Evolutionary conservation across 2,797 vertebrate species (phyloP).

Genomic region (Chromobotia macracanthus): DNA sequence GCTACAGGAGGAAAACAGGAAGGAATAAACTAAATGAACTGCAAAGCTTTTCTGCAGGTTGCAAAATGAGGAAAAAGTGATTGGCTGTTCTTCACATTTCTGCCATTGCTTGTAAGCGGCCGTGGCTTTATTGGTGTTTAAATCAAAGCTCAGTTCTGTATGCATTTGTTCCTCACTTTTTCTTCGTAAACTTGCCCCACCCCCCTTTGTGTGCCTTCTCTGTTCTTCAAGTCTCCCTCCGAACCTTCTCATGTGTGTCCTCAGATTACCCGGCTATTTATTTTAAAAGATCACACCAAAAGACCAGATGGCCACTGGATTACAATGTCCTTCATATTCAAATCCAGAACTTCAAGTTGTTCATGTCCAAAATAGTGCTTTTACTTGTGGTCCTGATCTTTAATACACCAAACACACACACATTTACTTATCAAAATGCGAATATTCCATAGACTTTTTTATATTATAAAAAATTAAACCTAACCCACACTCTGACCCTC

Average conservation of each 20-base stretch:
- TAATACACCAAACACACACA: no score
- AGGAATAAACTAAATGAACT: slow-evolving; percentile 70
- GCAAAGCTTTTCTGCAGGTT: slow-evolving; percentile 65
- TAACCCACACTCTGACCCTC: no score
- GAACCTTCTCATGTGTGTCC: slow-evolving; percentile 72
- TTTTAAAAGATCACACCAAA: slow-evolving; percentile 77
- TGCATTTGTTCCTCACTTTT: slow-evolving; percentile 46
- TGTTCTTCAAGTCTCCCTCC: slow-evolving; percentile 27
- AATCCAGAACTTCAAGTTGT: slow-evolving; percentile 74
- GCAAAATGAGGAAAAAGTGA: slow-evolving; percentile 44
- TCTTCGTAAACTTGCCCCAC: slow-evolving; percentile 42
- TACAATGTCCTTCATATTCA: slow-evolving; percentile 82
- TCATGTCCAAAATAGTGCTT: slow-evolving; percentile 64
- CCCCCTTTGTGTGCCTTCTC: slow-evolving; percentile 35
- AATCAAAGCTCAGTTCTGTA: slow-evolving; percentile 72
- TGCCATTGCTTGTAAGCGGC: slow-evolving; percentile 65
- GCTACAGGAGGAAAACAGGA: slow-evolving; percentile 60
- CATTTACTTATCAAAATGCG: no score
- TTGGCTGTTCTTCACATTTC: slow-evolving; percentile 76
- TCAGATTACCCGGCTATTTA: slow-evolving; percentile 80
- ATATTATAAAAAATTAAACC: no score
- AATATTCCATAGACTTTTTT: no score
- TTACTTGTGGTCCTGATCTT: neutral
- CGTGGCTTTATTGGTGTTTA: slow-evolving; percentile 76
- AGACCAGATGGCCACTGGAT: slow-evolving; percentile 82